A percentile compares a stretch with the other conserved stretches of the same genome.
Evolutionary conservation across 2,888 invertebrate species (phyloP).

Genomic region (Pheosia tremula): DNA sequence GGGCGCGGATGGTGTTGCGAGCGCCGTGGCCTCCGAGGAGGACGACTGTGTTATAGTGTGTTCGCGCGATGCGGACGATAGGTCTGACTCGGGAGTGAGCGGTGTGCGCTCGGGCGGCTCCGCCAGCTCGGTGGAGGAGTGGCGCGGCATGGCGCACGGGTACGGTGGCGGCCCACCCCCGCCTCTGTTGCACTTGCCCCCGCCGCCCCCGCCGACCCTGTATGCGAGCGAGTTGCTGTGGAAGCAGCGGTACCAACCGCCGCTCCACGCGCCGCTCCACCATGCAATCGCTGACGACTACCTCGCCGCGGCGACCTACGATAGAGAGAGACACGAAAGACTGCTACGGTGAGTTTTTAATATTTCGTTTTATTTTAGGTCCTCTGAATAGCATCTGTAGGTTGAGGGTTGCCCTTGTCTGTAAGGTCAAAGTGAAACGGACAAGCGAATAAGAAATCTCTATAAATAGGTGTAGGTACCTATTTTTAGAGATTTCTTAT

Average conservation of each 20-base stretch:
- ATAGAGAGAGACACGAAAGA: constrained; percentile 88
- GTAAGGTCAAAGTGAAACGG: no score
- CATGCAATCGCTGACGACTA: constrained; percentile 81
- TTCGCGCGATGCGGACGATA: constrained; percentile 83
- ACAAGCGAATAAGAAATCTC: no score
- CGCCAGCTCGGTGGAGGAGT: constrained; percentile 91
- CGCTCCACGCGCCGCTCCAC: constrained; percentile 80
- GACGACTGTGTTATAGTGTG: constrained; percentile 88
- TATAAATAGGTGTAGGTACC: no score
- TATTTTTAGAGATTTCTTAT: no score
- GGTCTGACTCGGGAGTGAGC: constrained; percentile 89
- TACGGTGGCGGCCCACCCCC: constrained; percentile 87
- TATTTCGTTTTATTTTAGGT: background rate
- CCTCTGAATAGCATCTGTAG: no score
- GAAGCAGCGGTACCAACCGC: constrained; percentile 85
- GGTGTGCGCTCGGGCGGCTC: constrained; percentile 88
- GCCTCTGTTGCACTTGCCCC: constrained; percentile 77
- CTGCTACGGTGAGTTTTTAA: constrained; percentile 84
- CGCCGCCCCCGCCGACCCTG: constrained; percentile 79
- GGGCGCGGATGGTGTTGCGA: constrained; percentile 80
- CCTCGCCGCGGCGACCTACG: constrained; percentile 82
- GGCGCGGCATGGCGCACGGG: constrained; percentile 90
- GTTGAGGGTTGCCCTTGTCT: no score
- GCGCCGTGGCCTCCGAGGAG: constrained; percentile 85
- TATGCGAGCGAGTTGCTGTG: constrained; percentile 84